Evolutionary conservation across 2,888 invertebrate genomes (phyloP).

Genomic region (Aspidiotus destructor): DNA sequence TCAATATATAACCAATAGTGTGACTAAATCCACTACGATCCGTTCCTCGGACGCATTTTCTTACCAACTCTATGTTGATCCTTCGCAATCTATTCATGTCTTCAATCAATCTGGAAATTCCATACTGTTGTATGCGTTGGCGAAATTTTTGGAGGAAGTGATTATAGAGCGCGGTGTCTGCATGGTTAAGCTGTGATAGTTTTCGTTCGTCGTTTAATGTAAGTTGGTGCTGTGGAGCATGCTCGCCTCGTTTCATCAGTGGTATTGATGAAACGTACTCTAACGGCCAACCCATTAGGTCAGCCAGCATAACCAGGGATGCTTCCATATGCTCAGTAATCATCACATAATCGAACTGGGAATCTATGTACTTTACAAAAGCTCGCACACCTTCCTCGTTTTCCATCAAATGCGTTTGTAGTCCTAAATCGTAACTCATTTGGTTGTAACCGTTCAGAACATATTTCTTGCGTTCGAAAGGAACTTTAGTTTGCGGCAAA

Average conservation of each 20-base stretch:
- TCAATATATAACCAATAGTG: constrained; percentile 1
- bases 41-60: not conserved
- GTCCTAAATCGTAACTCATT: constrained; percentile 38
- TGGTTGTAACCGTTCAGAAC: constrained; percentile 37
- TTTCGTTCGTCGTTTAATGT: not conserved
- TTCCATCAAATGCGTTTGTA: constrained; percentile 32
- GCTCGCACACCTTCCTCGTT: constrained; percentile 31
- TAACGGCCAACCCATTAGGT: constrained; percentile 38
- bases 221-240: not conserved
- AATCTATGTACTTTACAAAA: constrained; percentile 37
- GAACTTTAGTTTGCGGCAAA: not conserved
- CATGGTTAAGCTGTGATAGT: constrained; percentile 11
- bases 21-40: not conserved
- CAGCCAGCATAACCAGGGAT: constrained; percentile 37
- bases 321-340: constrained; percentile 38
- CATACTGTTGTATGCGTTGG: constrained; percentile 1
- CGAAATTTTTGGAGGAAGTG: constrained; percentile 17
- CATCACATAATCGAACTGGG: constrained; percentile 38
- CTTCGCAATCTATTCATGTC: not conserved
- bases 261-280: constrained; percentile 34
- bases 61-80: constrained; percentile 1
- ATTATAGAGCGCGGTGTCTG: not conserved
- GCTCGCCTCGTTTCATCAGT: not conserved
- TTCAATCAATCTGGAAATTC: not conserved
- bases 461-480: not conserved